Evolutionary conservation across 2,797 vertebrate species (phyloP).

Genomic region (Zonotrichia albicollis): DNA sequence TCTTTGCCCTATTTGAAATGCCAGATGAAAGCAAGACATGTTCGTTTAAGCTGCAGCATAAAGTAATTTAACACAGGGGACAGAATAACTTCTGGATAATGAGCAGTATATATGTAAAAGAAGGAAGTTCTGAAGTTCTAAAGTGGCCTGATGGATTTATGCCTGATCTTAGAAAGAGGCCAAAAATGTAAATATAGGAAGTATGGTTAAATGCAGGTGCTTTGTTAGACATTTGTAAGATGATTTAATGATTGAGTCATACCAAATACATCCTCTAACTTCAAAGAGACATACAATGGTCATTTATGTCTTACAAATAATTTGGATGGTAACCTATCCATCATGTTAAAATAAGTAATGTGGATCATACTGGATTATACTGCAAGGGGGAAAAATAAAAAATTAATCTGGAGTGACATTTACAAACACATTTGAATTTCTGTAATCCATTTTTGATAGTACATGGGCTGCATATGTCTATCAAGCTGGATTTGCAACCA

Average conservation of each 20-base stretch:
- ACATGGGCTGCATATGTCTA: neutral
- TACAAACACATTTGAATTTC: conserved; percentile 53
- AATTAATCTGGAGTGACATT: conserved; percentile 46
- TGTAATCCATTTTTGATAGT: conserved; percentile 47
- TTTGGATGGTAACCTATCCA: conserved; percentile 57
- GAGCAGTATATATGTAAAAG: conserved; percentile 85
- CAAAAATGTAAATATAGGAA: conserved; percentile 61
- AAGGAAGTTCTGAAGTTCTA: conserved; percentile 73
- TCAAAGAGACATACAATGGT: conserved; percentile 58
- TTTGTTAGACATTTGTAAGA: conserved; percentile 58
- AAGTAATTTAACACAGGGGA: conserved; percentile 89
- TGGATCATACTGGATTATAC: conserved; percentile 58
- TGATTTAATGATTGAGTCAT: conserved; percentile 64
- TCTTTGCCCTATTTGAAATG: conserved; percentile 94
- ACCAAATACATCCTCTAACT: conserved; percentile 50
- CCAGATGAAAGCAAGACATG: conserved; percentile 90
- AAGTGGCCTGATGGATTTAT: conserved; percentile 67
- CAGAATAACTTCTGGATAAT: conserved; percentile 89
- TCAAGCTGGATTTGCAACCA: conserved; percentile 6
- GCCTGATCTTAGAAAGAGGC: conserved; percentile 57
- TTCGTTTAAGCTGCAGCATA: conserved; percentile 89
- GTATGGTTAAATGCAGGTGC: conserved; percentile 48
- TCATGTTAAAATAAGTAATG: conserved; percentile 55
- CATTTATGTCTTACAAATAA: conserved; percentile 61
- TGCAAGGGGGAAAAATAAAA: neutral